A percentile compares a stretch with the other conserved stretches of the same genome.
phyloP scores from a whole-genome alignment of 2,797 vertebrate genomes.

The Spea hammondii region DNA sequence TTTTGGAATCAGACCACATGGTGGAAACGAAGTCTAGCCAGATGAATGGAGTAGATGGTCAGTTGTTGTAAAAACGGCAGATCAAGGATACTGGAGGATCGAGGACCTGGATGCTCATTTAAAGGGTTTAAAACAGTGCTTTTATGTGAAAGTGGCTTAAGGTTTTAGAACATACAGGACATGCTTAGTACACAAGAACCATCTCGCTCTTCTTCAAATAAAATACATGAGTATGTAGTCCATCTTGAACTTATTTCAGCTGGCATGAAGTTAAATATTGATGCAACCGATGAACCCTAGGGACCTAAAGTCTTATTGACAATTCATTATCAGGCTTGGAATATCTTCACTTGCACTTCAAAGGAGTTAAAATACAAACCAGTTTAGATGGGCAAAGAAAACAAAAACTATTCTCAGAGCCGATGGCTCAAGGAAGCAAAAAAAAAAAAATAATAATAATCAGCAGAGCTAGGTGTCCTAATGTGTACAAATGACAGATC shows the following conservation, averaged over 20 bases:
- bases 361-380: conserved; percentile 32
- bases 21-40: conserved; percentile 39
- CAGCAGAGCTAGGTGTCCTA: conserved; percentile 53
- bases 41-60: neutral
- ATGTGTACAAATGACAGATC: conserved; percentile 58
- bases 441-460: conserved; percentile 10
- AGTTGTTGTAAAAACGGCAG: conserved; percentile 21
- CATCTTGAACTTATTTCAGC: conserved; percentile 9
- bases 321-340: conserved; percentile 8
- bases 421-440: conserved; percentile 2
- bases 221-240: neutral
- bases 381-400: neutral
- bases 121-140: conserved; percentile 1
- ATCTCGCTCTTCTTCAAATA: neutral
- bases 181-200: neutral
- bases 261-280: neutral
- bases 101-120: conserved; percentile 5
- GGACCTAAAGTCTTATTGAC: conserved; percentile 6
- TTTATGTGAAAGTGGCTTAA: conserved; percentile 10
- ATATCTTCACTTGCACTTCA: neutral
- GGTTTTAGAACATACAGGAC: neutral
- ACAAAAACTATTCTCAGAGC: conserved; percentile 1
- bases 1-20: conserved; percentile 58
- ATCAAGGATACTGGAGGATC: neutral
- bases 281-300: neutral